These are phyloP conservation scores for Philaenus spumarius DNA, from an alignment of 1,140 invertebrate genomes.

Conservation along the genomic window DNA sequence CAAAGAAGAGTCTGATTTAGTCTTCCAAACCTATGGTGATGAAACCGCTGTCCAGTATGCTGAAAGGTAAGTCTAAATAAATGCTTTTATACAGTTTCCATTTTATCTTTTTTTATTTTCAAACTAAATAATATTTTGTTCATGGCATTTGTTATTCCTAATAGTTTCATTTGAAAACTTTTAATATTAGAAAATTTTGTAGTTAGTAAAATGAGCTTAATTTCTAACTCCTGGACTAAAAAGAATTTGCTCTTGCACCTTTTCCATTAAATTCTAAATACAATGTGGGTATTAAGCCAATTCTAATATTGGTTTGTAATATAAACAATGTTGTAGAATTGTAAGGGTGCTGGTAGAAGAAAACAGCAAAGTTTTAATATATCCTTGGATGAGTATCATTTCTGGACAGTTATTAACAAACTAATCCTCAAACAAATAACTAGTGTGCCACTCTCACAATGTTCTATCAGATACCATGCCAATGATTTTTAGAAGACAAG, in stretches of 20 bases:
- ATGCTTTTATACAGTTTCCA: too few species aligned
- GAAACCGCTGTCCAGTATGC: slow-evolving; percentile 83
- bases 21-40: slow-evolving; percentile 87
- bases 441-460: too few species aligned
- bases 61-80: slow-evolving; percentile 51
- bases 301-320: too few species aligned
- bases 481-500: too few species aligned
- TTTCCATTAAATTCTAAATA: too few species aligned
- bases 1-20: slow-evolving; percentile 88
- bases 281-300: too few species aligned
- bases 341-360: not conserved
- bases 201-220: not conserved
- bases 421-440: too few species aligned
- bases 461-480: too few species aligned
- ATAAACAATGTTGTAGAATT: not conserved
- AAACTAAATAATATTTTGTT: not conserved
- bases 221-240: not conserved
- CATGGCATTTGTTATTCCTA: not conserved
- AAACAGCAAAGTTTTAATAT: not conserved
- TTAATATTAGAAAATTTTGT: not conserved
- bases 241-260: not conserved
- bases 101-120: not conserved
- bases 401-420: too few species aligned
- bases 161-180: not conserved
- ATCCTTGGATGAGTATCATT: not conserved